Conservation (phyloP, 2,113 vertebrate species). For the Erythrocercus mccallii region DNA sequence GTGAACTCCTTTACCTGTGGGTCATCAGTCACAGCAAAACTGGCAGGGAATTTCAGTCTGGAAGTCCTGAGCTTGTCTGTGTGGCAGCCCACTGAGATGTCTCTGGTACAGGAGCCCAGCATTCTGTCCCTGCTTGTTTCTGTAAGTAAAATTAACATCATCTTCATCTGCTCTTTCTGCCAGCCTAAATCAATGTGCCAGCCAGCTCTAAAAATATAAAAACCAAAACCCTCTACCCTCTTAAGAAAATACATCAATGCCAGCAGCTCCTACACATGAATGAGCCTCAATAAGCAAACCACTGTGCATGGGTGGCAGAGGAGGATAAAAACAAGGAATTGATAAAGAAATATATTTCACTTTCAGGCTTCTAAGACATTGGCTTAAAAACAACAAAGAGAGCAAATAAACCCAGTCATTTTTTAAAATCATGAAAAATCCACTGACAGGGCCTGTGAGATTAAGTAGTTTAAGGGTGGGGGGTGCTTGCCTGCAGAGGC, state of each 20-base stretch:
- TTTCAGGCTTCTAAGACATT: not conserved
- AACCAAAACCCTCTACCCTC: not conserved
- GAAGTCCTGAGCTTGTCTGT: not conserved
- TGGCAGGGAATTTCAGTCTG: not conserved
- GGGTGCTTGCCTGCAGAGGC: not conserved
- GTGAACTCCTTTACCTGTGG: not conserved
- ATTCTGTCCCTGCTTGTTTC: not conserved
- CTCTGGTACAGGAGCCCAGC: not conserved
- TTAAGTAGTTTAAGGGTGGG: not conserved
- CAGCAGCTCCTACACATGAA: slow-evolving; percentile 38
- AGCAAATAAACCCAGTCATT: not conserved
- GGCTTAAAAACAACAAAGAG: not conserved
- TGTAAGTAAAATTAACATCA: slow-evolving; percentile 1
- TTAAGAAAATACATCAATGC: slow-evolving; percentile 56
- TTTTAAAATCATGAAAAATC: not conserved
- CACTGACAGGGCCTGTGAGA: not conserved
- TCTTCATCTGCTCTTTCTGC: not conserved
- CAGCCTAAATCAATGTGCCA: slow-evolving; percentile 17
- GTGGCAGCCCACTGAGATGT: not conserved
- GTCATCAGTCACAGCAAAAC: not conserved
- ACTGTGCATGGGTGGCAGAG: slow-evolving; percentile 18
- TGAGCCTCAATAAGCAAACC: slow-evolving; percentile 49
- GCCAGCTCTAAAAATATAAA: not conserved
- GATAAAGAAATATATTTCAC: slow-evolving; percentile 45
- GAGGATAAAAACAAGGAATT: slow-evolving; percentile 35